These are phyloP conservation scores for Metopolophium dirhodum DNA, from an alignment of 1,140 invertebrate species.

Conservation along the genomic window DNA sequence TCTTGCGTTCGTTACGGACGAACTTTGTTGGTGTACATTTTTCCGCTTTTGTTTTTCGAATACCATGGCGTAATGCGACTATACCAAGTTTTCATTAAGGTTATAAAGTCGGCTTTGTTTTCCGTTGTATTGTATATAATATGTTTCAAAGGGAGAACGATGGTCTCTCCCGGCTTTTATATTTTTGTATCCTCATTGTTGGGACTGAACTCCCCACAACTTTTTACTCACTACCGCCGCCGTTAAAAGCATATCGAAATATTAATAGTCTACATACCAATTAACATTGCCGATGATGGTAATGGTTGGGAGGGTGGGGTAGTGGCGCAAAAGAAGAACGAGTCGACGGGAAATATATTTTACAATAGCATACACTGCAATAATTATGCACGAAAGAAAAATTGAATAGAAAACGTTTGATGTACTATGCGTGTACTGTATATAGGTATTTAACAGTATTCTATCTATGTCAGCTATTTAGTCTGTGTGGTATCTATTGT, in stretches of 20 bases:
- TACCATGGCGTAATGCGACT: background rate
- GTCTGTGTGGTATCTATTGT: background rate
- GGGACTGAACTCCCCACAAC: background rate
- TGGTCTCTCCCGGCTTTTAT: background rate
- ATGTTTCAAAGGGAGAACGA: background rate
- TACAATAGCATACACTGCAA: background rate
- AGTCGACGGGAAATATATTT: background rate
- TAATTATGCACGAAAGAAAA: background rate
- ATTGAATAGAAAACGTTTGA: background rate
- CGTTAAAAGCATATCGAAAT: background rate
- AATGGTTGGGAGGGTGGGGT: rapidly evolving
- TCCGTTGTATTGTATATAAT: slow-evolving; percentile 10
- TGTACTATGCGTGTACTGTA: background rate
- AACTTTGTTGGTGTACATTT: slow-evolving; percentile 21
- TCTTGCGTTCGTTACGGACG: slow-evolving; percentile 7
- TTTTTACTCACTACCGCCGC: background rate
- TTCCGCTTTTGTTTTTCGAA: slow-evolving; percentile 20
- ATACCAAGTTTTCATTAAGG: slow-evolving; percentile 38
- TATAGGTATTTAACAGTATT: background rate
- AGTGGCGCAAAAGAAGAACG: too few relatives aligned
- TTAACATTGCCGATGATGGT: background rate
- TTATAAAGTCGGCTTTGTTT: slow-evolving; percentile 39
- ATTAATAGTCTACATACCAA: background rate
- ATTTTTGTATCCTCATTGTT: background rate
- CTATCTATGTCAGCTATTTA: background rate